phyloP scores from a whole-genome alignment of 2,113 vertebrate species.

The Seriola rivoliana region DNA sequence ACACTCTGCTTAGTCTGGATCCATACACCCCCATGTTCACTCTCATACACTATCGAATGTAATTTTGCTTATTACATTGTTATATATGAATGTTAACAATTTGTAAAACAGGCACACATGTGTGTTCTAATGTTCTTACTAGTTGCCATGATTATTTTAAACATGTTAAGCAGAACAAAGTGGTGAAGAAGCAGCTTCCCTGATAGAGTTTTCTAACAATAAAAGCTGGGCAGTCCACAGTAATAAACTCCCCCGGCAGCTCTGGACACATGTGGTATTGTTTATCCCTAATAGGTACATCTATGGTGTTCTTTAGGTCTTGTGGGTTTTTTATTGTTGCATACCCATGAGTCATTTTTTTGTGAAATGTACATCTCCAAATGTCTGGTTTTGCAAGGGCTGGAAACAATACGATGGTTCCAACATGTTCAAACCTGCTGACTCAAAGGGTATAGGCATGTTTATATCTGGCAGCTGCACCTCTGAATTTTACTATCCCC shows the following conservation, averaged over 20 bases:
- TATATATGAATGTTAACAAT: background rate
- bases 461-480: slow-evolving; percentile 63
- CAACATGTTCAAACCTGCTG: slow-evolving; percentile 56
- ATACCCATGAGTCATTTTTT: slow-evolving; percentile 34
- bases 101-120: background rate
- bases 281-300: slow-evolving; percentile 37
- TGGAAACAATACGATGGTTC: slow-evolving; percentile 45
- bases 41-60: background rate
- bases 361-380: slow-evolving; percentile 38
- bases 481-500: slow-evolving; percentile 48
- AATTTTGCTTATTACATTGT: background rate
- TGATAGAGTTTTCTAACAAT: slow-evolving; percentile 5
- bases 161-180: background rate
- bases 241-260: slow-evolving; percentile 37
- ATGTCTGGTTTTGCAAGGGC: slow-evolving; percentile 42
- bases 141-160: background rate
- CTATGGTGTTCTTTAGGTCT: slow-evolving; percentile 17
- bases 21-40: background rate
- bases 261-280: slow-evolving; percentile 49
- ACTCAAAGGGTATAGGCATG: slow-evolving; percentile 22
- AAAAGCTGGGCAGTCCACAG: slow-evolving; percentile 3
- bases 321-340: slow-evolving; percentile 46
- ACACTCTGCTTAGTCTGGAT: background rate
- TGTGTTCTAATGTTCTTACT: background rate
- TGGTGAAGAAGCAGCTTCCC: background rate